phyloP scores from a whole-genome alignment of 1,140 invertebrate species.

The Zelostemma sp. region DNA sequence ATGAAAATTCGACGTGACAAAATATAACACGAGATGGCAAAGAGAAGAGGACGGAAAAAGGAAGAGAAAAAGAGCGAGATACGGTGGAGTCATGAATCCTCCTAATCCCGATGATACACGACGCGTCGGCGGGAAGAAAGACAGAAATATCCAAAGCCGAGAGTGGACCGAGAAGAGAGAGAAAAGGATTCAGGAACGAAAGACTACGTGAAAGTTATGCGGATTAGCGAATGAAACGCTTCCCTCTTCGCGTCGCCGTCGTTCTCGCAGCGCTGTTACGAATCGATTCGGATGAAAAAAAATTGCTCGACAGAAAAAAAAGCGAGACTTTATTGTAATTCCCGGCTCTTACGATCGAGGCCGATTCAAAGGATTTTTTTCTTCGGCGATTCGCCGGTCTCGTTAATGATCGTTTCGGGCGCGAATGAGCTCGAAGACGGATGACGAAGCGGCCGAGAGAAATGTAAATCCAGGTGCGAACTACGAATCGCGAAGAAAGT shows the following conservation, averaged over 20 bases:
- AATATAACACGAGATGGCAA: background rate
- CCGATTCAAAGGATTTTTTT: too few relatives aligned
- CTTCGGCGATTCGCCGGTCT: background rate
- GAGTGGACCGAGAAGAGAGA: slow-evolving; percentile 20
- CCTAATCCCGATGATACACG: slow-evolving; percentile 54
- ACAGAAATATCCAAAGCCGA: slow-evolving; percentile 53
- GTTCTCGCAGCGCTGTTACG: background rate
- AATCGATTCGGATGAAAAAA: background rate
- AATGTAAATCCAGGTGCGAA: slow-evolving; percentile 14
- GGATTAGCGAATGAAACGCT: slow-evolving; percentile 49
- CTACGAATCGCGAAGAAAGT: slow-evolving; percentile 32
- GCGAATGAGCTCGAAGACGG: background rate
- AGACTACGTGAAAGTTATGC: slow-evolving; percentile 43
- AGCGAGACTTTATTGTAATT: background rate
- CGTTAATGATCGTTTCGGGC: background rate
- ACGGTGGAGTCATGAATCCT: slow-evolving; percentile 40
- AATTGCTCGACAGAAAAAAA: background rate
- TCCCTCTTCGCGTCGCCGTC: background rate
- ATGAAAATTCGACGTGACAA: background rate
- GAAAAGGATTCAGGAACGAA: slow-evolving; percentile 35
- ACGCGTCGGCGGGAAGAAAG: slow-evolving; percentile 37
- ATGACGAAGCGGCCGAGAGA: background rate
- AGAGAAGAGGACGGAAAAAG: background rate
- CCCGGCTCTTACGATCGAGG: too few relatives aligned
- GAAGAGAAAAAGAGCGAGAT: background rate